Evolutionary conservation across 2,888 invertebrate genomes (phyloP).

Genomic region (Brachypterus glaber): DNA sequence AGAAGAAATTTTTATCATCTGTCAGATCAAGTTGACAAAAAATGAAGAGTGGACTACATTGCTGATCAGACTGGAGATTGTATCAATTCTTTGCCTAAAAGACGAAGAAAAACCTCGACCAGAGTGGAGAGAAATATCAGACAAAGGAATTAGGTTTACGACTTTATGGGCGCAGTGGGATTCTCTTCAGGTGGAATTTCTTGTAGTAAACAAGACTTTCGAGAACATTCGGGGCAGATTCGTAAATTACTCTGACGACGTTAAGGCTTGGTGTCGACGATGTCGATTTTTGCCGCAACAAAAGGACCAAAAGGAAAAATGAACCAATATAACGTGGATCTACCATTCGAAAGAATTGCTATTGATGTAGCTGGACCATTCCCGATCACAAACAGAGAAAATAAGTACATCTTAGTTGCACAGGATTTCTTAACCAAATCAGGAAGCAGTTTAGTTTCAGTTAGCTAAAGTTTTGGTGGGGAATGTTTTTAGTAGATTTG

Average conservation of each 20-base stretch:
- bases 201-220: slow-evolving; percentile 7
- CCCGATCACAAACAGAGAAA: slow-evolving; percentile 15
- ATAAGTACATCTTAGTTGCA: slow-evolving; percentile 16
- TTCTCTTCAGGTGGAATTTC: slow-evolving; percentile 8
- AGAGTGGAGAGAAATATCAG: slow-evolving; percentile 2
- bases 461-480: slow-evolving; percentile 23
- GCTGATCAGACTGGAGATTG: neutral
- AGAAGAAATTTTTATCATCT: neutral
- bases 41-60: slow-evolving; percentile 3
- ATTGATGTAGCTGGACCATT: slow-evolving; percentile 21
- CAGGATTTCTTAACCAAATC: slow-evolving; percentile 23
- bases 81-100: slow-evolving; percentile 1
- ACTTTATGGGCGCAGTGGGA: no score
- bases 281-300: slow-evolving; percentile 5
- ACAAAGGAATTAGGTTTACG: neutral
- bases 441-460: no score
- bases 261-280: slow-evolving; percentile 5
- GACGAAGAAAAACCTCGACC: neutral
- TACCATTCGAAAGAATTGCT: slow-evolving; percentile 20
- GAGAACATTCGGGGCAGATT: slow-evolving; percentile 7
- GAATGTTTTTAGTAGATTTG: slow-evolving; percentile 19
- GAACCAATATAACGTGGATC: slow-evolving; percentile 17
- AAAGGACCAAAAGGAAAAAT: slow-evolving; percentile 8
- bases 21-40: no score
- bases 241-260: slow-evolving; percentile 6